phyloP scores from a whole-genome alignment of 2,888 invertebrate genomes.

The Cosmorhoe ocellata region DNA sequence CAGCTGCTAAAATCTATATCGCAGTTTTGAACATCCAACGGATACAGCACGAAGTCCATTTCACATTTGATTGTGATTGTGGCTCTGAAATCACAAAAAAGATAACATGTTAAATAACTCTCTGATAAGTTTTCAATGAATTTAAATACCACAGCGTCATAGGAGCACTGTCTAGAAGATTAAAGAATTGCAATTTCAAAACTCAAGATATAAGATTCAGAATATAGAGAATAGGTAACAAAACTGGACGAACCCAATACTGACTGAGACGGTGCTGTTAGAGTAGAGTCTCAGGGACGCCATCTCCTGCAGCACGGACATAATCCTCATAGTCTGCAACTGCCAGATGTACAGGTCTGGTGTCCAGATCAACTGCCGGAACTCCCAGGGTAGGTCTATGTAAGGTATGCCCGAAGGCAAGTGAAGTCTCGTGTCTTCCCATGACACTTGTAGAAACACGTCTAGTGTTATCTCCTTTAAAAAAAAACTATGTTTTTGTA shows the following conservation, averaged over 20 bases:
- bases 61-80: constrained; percentile 85
- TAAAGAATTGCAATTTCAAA: no score
- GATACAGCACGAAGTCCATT: constrained; percentile 85
- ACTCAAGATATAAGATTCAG: no score
- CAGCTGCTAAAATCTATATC: constrained; percentile 85
- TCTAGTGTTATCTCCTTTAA: constrained; percentile 84
- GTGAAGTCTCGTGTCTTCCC: constrained; percentile 80
- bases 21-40: constrained; percentile 84
- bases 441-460: constrained; percentile 85
- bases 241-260: constrained; percentile 82
- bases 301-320: constrained; percentile 84
- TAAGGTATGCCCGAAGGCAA: constrained; percentile 69
- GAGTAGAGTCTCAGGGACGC: constrained; percentile 83
- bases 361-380: constrained; percentile 83
- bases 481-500: constrained; percentile 19
- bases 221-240: constrained; percentile 8
- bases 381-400: constrained; percentile 84
- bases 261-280: constrained; percentile 84
- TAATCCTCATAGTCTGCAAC: constrained; percentile 83
- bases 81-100: constrained; percentile 67
- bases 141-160: no score
- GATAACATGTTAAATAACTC: no score
- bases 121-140: no score
- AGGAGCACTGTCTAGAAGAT: no score
- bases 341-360: constrained; percentile 85